These are phyloP conservation scores for Eleginops maclovinus DNA, from an alignment of 2,113 vertebrate genomes.

Conservation along the genomic window DNA sequence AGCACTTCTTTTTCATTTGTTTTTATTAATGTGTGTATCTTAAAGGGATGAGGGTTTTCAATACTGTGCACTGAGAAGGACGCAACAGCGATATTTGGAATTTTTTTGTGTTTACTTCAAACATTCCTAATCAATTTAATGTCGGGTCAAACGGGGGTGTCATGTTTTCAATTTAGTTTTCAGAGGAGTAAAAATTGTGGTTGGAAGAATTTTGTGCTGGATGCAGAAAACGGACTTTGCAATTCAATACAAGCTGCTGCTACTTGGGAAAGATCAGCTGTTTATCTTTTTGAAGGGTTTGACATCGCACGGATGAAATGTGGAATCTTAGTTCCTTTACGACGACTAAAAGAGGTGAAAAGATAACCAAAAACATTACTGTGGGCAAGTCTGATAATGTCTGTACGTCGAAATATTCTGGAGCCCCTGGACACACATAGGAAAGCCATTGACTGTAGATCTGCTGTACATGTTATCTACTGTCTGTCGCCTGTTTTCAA, in stretches of 20 bases:
- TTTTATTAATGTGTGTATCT: constrained; percentile 58
- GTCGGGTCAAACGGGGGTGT: constrained; percentile 33
- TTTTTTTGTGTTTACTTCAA: constrained; percentile 76
- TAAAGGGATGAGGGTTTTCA: constrained; percentile 65
- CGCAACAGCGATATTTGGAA: constrained; percentile 69
- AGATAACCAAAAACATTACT: constrained; percentile 77
- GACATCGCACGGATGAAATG: constrained; percentile 33
- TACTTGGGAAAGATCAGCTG: constrained; percentile 67
- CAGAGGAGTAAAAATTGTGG: constrained; percentile 47
- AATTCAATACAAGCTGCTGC: constrained; percentile 72
- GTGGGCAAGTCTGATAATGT: constrained; percentile 67
- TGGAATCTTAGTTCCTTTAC: constrained; percentile 30
- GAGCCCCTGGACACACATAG: constrained; percentile 77
- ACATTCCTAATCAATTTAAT: constrained; percentile 77
- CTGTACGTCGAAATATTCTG: constrained; percentile 67
- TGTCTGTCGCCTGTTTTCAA: constrained; percentile 77
- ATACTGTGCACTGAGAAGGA: constrained; percentile 76
- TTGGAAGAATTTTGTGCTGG: constrained; percentile 70
- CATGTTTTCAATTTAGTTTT: constrained; percentile 40
- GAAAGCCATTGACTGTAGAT: constrained; percentile 84
- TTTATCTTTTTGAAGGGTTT: constrained; percentile 53
- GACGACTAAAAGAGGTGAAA: constrained; percentile 39
- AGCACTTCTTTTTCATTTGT: constrained; percentile 62
- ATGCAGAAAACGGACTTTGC: constrained; percentile 72
- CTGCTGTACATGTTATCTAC: constrained; percentile 80